Conservation (phyloP, 1,140 invertebrate genomes). For the Trypoxylus dichotomus region DNA sequence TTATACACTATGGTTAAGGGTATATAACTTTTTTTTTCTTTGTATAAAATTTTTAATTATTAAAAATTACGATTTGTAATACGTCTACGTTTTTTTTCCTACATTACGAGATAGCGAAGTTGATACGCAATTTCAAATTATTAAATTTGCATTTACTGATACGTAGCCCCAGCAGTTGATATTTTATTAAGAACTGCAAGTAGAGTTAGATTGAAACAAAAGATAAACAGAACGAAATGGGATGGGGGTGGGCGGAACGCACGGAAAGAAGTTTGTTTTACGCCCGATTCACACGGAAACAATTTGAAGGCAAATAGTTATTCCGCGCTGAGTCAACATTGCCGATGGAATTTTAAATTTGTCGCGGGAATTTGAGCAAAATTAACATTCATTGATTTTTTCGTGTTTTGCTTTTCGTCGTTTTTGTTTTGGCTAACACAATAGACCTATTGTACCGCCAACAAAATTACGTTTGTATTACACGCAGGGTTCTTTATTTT, state of each 20-base stretch:
- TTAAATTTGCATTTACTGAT: background rate
- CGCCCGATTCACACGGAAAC: conserved; percentile 39
- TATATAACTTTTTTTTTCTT: too few relatives aligned
- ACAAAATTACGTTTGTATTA: background rate
- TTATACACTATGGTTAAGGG: too few relatives aligned
- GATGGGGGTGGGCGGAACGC: conserved; percentile 24
- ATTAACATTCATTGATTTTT: conserved; percentile 35
- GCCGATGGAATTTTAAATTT: conserved; percentile 35
- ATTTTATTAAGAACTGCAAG: conserved; percentile 19
- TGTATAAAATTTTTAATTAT: background rate
- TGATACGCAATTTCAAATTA: background rate
- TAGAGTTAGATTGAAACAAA: conserved; percentile 28
- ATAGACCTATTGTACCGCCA: background rate
- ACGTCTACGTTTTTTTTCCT: background rate
- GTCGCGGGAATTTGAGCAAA: conserved; percentile 26
- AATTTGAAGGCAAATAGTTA: conserved; percentile 35
- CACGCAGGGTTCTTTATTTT: background rate
- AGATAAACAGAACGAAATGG: conserved; percentile 26
- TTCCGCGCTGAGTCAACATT: conserved; percentile 34
- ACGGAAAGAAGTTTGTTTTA: conserved; percentile 35
- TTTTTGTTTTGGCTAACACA: background rate
- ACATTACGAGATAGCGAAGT: background rate
- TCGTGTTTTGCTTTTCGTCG: conserved; percentile 1
- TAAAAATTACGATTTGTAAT: background rate
- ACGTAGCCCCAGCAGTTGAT: background rate